phyloP scores from a whole-genome alignment of 23 tunicate genomes.

The Ciona savignyi region DNA sequence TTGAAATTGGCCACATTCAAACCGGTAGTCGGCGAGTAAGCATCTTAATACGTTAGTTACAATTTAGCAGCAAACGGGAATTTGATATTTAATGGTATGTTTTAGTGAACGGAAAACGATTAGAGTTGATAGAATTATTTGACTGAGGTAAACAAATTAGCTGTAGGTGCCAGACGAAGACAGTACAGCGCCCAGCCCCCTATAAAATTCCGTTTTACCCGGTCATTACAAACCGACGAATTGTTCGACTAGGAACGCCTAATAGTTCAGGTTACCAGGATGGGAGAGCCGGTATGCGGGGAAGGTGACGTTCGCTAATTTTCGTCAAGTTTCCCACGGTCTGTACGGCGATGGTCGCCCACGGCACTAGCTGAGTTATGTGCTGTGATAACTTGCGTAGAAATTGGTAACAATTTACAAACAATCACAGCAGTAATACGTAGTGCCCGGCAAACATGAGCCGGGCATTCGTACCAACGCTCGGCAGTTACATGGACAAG shows the following conservation, averaged over 20 bases:
- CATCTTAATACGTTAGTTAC: too few relatives aligned
- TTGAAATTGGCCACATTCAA: too few relatives aligned
- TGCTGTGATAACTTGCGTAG: neutral
- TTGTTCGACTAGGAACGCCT: neutral
- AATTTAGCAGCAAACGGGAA: too few relatives aligned
- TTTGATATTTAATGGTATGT: too few relatives aligned
- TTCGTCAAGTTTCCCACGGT: neutral
- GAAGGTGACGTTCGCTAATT: neutral
- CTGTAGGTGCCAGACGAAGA: neutral
- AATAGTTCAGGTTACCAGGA: neutral
- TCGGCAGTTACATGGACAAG: neutral
- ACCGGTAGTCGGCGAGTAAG: too few relatives aligned
- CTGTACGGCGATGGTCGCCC: neutral
- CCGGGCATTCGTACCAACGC: too few relatives aligned
- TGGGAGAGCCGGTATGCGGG: neutral
- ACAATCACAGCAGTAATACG: too few relatives aligned
- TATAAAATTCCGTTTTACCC: neutral
- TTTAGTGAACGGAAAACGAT: too few relatives aligned
- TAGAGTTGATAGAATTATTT: too few relatives aligned
- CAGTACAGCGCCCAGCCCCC: too few relatives aligned
- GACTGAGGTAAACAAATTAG: neutral
- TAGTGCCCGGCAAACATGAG: too few relatives aligned
- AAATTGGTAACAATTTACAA: neutral
- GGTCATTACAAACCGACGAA: neutral
- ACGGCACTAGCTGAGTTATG: neutral